Base-by-base conservation (phyloP, 2,113 vertebrate species). In the Catagonus wagneri region DNA sequence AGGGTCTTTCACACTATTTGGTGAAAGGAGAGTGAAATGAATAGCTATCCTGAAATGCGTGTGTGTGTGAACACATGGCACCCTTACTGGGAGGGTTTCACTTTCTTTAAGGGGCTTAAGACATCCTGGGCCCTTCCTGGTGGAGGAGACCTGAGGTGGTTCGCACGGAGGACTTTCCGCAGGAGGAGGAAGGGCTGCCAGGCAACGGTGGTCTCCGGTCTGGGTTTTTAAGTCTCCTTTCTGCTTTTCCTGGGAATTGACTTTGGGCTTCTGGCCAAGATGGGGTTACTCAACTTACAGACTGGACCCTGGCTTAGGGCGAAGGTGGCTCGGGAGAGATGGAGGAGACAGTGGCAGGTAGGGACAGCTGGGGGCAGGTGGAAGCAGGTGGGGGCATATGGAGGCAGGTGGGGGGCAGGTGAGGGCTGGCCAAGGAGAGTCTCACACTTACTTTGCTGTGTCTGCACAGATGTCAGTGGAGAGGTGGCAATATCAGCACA, bases 271-370 rank as follows among this genome's bases (percentile, higher is more conserved):
- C 60, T 83, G 2, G 27, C 16, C 25, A 23, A 66, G 20, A 22
- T 8, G 0, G 1, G 14, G n/a, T 50, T 14, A 23, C 9, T 19
- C 20, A 1, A 3, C 17, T 3, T 9, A 5, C 8, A 34, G 1
- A 56, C 6, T 17, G 54, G 6, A 16, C 20, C 27, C 27, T 0
- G 2, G 22, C 7, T 7, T 29, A 7, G 10, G 54, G 34, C 0
- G 1, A 1, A 5, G 2, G 3, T 2, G 9, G 58, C 39, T 23
- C 22, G 8, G 65, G 11, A 15, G 20, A 44, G 7, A 1, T 22
- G 10, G 22, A 27, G 27, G 27, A 29, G 4, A n/a, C n/a, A n/a
- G n/a, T n/a, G n/a, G n/a, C n/a, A n/a, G 54, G 44, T 56, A 16
- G 54, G 13, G 54, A 56, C n/a, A n/a, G n/a, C n/a, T n/a, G n/a